Conservation (phyloP, 2,888 invertebrate genomes). For the Lasius platythorax region DNA sequence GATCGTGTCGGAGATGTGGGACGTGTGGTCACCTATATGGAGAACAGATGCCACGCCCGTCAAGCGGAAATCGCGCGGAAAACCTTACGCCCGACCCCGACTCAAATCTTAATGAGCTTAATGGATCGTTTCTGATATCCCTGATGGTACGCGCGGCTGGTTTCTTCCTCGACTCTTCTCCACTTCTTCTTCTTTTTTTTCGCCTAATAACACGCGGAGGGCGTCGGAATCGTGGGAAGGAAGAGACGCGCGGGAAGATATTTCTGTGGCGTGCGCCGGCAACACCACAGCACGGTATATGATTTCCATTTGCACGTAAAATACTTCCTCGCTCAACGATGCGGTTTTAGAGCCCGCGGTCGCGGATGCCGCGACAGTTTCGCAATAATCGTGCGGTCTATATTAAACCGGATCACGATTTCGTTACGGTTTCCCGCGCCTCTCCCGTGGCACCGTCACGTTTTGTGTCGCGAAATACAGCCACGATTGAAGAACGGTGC, state of each 20-base stretch:
- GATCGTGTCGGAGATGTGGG: conserved; percentile 55
- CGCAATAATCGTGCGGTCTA: conserved; percentile 26
- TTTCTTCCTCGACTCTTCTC: not conserved
- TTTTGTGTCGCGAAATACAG: conserved; percentile 17
- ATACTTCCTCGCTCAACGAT: conserved; percentile 23
- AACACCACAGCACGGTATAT: not conserved
- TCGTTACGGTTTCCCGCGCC: conserved; percentile 41
- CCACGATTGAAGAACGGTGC: conserved; percentile 6
- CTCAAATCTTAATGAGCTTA: conserved; percentile 49
- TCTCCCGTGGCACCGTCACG: conserved; percentile 24
- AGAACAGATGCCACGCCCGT: conserved; percentile 57
- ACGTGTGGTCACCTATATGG: conserved; percentile 34
- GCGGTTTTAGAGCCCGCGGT: conserved; percentile 15
- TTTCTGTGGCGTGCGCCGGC: not conserved
- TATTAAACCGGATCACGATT: conserved; percentile 45
- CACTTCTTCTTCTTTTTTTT: not conserved
- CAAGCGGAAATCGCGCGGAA: conserved; percentile 45
- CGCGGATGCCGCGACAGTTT: conserved; percentile 29
- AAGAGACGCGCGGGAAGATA: conserved; percentile 1
- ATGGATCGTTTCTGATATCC: conserved; percentile 37
- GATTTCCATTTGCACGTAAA: conserved; percentile 58
- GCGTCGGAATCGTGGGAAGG: conserved; percentile 8
- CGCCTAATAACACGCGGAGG: conserved; percentile 8
- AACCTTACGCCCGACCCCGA: conserved; percentile 26
- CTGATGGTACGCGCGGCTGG: not conserved